Evolutionary conservation across 2,113 vertebrate genomes (phyloP), one percentile per base, ranked within the genome.

Genomic region (Pantherophis guttatus): DNA sequence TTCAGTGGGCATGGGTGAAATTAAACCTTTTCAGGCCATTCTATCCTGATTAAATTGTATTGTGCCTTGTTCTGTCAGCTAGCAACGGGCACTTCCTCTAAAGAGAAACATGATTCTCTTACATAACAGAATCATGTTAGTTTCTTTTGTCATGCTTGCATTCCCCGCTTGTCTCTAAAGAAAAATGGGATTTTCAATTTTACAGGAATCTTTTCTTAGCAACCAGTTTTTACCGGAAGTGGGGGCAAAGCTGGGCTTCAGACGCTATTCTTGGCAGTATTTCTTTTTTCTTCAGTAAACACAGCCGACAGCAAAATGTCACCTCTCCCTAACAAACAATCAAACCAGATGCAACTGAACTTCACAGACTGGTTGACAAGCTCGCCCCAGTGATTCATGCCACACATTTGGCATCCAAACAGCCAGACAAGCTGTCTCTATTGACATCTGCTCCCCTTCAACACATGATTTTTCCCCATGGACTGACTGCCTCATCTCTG

Each of bases 281-380:
- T 89, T 33, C 88, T 2, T 88, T n/a, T 23, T 23, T 4, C 0
- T 93, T 92, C 92, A 39, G 54, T 13, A 89, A 48, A 53, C 44
- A 15, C 2, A 59, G 29, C 65, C 89, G 91, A 24, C 81, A 81
- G 70, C 87, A 93, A 91, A 91, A 91, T 94, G 55, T 44, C 86
- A 91, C 70, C 29, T 90, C 75, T 94, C 26, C 62, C 53, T 88
- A 57, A 52, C 88, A 94, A 75, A 89, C 39, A 85, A 90, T 5
- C 88, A 50, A 85, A 55, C 33, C 50, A 90, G 50, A 53, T 87
- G 62, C 95, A 94, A 91, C 50, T 1, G 5, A 96, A 53, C 24
- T 26, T 93, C 85, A 15, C 59, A 0, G 0, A 19, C 85, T 93
- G 33, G 87, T 91, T 95, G 93, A 92, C 88, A n/a, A 33, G 91